Percentiles rank a stretch among this genome's conserved stretches.
phyloP scores from a whole-genome alignment of 2,888 invertebrate species.

The Monochamus alternatus region DNA sequence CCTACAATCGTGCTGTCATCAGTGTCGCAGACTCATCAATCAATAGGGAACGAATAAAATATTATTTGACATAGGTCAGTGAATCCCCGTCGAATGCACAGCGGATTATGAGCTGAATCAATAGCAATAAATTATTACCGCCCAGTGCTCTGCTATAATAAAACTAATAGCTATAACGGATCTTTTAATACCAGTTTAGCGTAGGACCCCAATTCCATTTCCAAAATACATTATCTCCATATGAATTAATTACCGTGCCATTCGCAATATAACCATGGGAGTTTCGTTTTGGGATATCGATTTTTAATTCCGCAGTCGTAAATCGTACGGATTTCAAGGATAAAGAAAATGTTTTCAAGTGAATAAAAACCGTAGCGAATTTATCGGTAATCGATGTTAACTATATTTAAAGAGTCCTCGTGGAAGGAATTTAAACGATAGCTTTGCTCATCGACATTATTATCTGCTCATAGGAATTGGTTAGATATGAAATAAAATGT shows the following conservation, averaged over 20 bases:
- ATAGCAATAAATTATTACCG: constrained; percentile 25
- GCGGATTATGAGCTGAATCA: constrained; percentile 18
- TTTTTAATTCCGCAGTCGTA: neutral
- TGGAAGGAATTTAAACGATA: too few relatives aligned
- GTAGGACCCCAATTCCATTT: neutral
- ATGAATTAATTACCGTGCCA: constrained; percentile 8
- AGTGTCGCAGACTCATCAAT: neutral
- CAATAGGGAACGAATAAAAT: constrained; percentile 32
- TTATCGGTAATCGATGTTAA: constrained; percentile 10
- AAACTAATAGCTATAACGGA: constrained; percentile 11
- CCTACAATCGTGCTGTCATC: too few relatives aligned
- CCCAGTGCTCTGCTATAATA: neutral
- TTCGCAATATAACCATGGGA: constrained; percentile 11
- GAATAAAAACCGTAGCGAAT: neutral
- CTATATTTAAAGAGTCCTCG: neutral
- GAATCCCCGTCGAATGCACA: constrained; percentile 23
- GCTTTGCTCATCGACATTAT: too few relatives aligned
- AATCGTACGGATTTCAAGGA: neutral
- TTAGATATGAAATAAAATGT: too few relatives aligned
- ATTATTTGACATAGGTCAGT: constrained; percentile 37
- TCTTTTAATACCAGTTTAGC: neutral
- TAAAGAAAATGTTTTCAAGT: neutral
- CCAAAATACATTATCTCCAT: neutral
- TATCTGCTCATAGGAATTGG: too few relatives aligned
- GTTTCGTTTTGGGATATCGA: neutral